Conservation (phyloP, 2,113 vertebrate genomes). For the Garra rufa region DNA sequence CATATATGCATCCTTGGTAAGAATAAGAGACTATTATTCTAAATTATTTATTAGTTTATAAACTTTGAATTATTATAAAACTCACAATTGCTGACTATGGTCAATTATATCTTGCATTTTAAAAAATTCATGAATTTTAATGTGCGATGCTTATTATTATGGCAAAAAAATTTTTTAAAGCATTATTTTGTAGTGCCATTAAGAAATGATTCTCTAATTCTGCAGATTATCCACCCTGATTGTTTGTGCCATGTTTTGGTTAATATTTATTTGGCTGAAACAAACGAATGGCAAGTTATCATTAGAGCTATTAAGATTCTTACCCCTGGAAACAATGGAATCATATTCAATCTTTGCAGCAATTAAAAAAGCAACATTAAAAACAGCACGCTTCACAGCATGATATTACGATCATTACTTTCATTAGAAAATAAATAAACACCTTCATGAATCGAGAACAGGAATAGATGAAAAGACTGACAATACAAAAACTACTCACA, state of each 20-base stretch:
- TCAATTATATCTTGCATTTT: background rate
- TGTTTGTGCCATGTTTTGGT: background rate
- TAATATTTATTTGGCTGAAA: background rate
- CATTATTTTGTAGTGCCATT: background rate
- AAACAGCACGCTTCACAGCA: constrained; percentile 39
- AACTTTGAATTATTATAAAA: background rate
- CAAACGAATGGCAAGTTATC: background rate
- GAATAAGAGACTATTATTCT: background rate
- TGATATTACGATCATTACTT: constrained; percentile 31
- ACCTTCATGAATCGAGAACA: background rate
- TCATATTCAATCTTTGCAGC: constrained; percentile 13
- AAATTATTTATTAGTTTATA: background rate
- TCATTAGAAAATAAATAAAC: constrained; percentile 25
- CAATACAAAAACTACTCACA: background rate
- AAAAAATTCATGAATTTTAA: constrained; percentile 32
- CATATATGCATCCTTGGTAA: background rate
- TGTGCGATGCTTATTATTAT: background rate
- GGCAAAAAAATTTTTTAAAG: background rate
- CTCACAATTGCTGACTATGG: background rate
- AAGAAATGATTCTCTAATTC: constrained; percentile 44
- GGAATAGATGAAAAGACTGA: background rate
- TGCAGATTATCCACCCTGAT: constrained; percentile 15
- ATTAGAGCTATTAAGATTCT: constrained; percentile 12
- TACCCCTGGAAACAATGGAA: constrained; percentile 1
- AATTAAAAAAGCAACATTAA: constrained; percentile 31